Evolutionary conservation across 2,888 invertebrate genomes (phyloP).

Genomic region (Melangyna quadrimaculata): DNA sequence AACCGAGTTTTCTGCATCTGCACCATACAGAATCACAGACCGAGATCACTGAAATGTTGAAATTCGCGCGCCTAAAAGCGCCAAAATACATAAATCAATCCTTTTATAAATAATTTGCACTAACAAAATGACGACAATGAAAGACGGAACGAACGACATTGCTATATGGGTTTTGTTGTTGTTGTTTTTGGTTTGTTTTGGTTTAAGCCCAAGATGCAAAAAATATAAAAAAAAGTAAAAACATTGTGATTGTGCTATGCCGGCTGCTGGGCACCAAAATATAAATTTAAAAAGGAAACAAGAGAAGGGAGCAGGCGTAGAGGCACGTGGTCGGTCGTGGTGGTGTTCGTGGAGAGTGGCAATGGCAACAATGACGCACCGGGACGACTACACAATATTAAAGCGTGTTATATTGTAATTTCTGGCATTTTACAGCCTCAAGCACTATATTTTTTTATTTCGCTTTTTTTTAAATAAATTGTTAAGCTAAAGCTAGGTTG

Average conservation of each 20-base stretch:
- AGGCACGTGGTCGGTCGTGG: neutral
- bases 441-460: neutral
- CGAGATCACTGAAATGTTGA: constrained; percentile 39
- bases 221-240: neutral
- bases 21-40: constrained; percentile 1
- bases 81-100: constrained; percentile 57
- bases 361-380: constrained; percentile 29
- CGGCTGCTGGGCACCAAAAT: constrained; percentile 7
- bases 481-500: neutral
- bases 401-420: constrained; percentile 54
- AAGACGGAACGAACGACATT: constrained; percentile 27
- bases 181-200: neutral
- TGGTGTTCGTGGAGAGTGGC: neutral
- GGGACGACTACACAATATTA: constrained; percentile 30
- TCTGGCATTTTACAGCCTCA: constrained; percentile 30
- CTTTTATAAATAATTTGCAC: constrained; percentile 59
- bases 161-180: constrained; percentile 10
- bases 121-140: constrained; percentile 45
- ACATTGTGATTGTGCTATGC: neutral
- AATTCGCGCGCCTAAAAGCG: constrained; percentile 31
- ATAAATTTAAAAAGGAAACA: neutral
- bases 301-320: neutral
- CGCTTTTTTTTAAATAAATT: neutral
- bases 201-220: constrained; percentile 12
- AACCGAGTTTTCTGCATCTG: neutral